Conservation (phyloP, 2,888 invertebrate genomes). For the Nipponacmea schrenckii region DNA sequence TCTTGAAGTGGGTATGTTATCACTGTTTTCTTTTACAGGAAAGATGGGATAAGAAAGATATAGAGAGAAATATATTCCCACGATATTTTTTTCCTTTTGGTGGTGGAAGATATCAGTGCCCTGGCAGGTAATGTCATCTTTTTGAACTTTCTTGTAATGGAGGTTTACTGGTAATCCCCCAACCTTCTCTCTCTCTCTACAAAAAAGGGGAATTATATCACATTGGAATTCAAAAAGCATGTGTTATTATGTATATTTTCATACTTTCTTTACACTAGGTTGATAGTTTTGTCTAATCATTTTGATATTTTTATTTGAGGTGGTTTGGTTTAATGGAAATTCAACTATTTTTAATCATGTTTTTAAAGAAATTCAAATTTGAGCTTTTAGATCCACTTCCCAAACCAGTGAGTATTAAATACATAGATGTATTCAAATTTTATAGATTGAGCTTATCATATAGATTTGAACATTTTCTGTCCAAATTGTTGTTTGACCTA, state of each 20-base stretch:
- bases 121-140: constrained; percentile 51
- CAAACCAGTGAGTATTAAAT: constrained; percentile 36
- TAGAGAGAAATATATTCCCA: constrained; percentile 50
- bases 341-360: constrained; percentile 55
- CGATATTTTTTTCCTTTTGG: constrained; percentile 63
- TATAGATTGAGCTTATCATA: background rate
- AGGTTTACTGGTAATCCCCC: background rate
- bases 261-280: too few species aligned
- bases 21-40: constrained; percentile 35
- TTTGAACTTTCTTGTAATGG: background rate
- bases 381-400: constrained; percentile 40
- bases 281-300: background rate
- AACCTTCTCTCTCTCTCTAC: too few species aligned
- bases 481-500: background rate
- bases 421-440: too few species aligned
- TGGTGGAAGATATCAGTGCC: constrained; percentile 63
- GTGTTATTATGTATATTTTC: too few species aligned
- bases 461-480: too few species aligned
- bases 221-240: too few species aligned
- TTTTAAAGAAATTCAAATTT: constrained; percentile 48
- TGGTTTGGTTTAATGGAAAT: constrained; percentile 63
- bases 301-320: constrained; percentile 35
- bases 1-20: too few species aligned
- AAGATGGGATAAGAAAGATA: constrained; percentile 43
- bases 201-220: too few species aligned